Evolutionary conservation across 2,797 vertebrate species (phyloP).

Genomic region (Etheostoma perlongum): DNA sequence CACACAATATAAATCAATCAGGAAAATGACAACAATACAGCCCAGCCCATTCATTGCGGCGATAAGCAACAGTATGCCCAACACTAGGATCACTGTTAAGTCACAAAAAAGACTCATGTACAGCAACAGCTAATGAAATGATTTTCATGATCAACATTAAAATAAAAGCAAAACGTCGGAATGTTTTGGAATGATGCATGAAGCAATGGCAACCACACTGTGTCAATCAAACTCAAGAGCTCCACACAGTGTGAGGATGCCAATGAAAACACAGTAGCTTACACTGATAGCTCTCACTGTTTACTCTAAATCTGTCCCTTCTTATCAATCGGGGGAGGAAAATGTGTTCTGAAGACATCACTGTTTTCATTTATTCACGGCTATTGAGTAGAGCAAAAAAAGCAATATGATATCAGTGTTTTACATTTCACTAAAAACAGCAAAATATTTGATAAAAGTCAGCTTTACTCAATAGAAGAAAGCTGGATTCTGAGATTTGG

Average conservation of each 20-base stretch:
- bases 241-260: constrained; percentile 23
- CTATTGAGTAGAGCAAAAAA: constrained; percentile 44
- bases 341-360: constrained; percentile 27
- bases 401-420: constrained; percentile 33
- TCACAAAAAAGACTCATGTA: constrained; percentile 21
- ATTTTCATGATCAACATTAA: constrained; percentile 35
- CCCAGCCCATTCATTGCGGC: constrained; percentile 28
- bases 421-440: constrained; percentile 53
- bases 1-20: constrained; percentile 50
- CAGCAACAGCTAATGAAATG: constrained; percentile 42
- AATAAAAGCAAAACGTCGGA: constrained; percentile 38
- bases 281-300: constrained; percentile 28
- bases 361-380: constrained; percentile 61
- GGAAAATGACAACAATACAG: constrained; percentile 39
- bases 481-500: constrained; percentile 18
- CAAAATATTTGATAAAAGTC: constrained; percentile 48
- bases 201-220: constrained; percentile 28
- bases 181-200: constrained; percentile 22
- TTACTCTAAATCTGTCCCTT: constrained; percentile 42
- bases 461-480: constrained; percentile 33
- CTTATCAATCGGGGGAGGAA: constrained; percentile 15
- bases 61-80: constrained; percentile 17
- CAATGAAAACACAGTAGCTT: constrained; percentile 54
- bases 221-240: constrained; percentile 43
- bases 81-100: constrained; percentile 33